Evolutionary conservation across 2,888 invertebrate genomes (phyloP).

Genomic region (Eustalomyia histrio): DNA sequence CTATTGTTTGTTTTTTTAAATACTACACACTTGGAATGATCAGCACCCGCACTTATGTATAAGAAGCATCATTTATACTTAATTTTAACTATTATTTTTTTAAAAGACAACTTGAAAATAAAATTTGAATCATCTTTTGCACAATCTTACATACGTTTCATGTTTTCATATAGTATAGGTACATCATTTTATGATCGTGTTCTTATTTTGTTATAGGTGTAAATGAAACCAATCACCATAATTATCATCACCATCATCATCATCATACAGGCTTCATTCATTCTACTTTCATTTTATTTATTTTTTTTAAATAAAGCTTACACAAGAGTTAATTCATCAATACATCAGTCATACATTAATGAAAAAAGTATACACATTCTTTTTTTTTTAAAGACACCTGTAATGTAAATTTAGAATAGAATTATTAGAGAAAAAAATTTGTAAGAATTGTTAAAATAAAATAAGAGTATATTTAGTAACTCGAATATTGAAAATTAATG

Average conservation of each 20-base stretch:
- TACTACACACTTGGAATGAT: conserved; percentile 64
- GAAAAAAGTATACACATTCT: conserved; percentile 46
- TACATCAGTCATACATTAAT: conserved; percentile 50
- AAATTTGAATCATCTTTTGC: conserved; percentile 31
- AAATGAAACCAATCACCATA: conserved; percentile 58
- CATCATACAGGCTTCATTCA: conserved; percentile 52
- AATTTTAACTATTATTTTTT: conserved; percentile 21
- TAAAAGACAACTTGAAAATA: background rate
- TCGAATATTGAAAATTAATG: background rate
- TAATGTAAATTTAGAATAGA: background rate
- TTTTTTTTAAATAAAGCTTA: conserved; percentile 13
- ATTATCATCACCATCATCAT: conserved; percentile 45
- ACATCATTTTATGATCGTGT: conserved; percentile 52
- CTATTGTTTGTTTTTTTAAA: conserved; percentile 26
- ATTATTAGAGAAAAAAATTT: background rate
- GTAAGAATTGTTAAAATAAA: background rate
- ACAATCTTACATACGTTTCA: conserved; percentile 51
- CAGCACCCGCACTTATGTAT: conserved; percentile 58
- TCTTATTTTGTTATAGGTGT: conserved; percentile 22
- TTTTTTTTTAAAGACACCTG: conserved; percentile 51
- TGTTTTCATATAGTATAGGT: conserved; percentile 38
- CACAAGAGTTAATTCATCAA: conserved; percentile 23
- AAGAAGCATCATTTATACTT: conserved; percentile 39
- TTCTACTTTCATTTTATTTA: conserved; percentile 26
- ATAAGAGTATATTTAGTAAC: conserved; percentile 24